These are phyloP conservation scores for Carcina quercana DNA, from an alignment of 2,888 invertebrate species.

Conservation along the genomic window DNA sequence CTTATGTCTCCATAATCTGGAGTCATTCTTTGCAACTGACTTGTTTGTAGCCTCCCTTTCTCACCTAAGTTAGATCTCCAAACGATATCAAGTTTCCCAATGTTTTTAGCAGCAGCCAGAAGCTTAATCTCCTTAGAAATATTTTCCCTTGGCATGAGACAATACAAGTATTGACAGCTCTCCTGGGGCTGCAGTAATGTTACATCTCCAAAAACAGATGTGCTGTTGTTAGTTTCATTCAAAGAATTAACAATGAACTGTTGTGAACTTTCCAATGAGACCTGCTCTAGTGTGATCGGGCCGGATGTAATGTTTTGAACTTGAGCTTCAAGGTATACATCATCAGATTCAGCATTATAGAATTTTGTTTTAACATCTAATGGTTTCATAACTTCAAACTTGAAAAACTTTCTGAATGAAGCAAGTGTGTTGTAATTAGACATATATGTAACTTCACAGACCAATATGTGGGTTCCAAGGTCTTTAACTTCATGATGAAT, in stretches of 20 bases:
- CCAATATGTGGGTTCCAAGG: slow-evolving; percentile 96
- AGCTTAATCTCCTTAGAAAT: slow-evolving; percentile 84
- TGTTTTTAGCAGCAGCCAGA: slow-evolving; percentile 87
- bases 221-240: slow-evolving; percentile 78
- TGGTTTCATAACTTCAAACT: slow-evolving; percentile 98
- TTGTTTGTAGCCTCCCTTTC: slow-evolving; percentile 96
- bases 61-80: slow-evolving; percentile 99
- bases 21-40: slow-evolving; percentile 94
- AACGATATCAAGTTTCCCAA: slow-evolving; percentile 98
- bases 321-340: slow-evolving; percentile 82
- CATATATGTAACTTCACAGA: slow-evolving; percentile 96
- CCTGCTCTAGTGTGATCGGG: slow-evolving; percentile 95
- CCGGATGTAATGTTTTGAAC: slow-evolving; percentile 95
- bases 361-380: slow-evolving; percentile 99
- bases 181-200: slow-evolving; percentile 91
- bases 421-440: slow-evolving; percentile 83
- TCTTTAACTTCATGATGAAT: slow-evolving; percentile 99
- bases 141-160: slow-evolving; percentile 87
- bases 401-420: slow-evolving; percentile 97
- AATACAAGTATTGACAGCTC: slow-evolving; percentile 96
- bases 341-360: slow-evolving; percentile 93
- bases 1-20: slow-evolving; percentile 95
- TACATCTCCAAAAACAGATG: slow-evolving; percentile 85
- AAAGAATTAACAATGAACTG: slow-evolving; percentile 88
- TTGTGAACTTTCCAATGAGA: slow-evolving; percentile 93